Conservation (phyloP, 1,140 invertebrate species). For the Zophobas atratus region DNA sequence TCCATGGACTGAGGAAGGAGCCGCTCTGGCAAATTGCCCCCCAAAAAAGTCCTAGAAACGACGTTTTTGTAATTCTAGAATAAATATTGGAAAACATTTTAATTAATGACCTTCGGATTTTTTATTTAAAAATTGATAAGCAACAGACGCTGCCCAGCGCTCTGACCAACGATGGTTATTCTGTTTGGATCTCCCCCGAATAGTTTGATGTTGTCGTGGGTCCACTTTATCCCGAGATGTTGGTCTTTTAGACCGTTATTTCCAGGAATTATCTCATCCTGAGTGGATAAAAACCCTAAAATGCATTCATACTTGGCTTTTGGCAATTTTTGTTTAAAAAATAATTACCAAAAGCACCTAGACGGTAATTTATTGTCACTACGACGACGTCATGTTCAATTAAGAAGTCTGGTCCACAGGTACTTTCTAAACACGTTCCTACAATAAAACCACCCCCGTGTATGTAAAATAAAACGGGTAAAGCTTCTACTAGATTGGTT, state of each 20-base stretch:
- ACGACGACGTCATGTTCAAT: conserved; percentile 34
- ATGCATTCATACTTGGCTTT: not conserved
- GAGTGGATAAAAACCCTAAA: conserved; percentile 65
- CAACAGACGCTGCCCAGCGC: conserved; percentile 66
- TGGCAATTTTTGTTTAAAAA: not conserved
- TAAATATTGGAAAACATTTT: too few species aligned
- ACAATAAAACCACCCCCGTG: conserved; percentile 22
- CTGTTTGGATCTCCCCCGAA: conserved; percentile 67
- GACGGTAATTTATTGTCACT: conserved; percentile 28
- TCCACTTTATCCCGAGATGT: conserved; percentile 69
- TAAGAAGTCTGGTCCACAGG: conserved; percentile 27
- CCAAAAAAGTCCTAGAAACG: conserved; percentile 69
- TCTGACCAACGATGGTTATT: conserved; percentile 67
- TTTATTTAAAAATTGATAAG: conserved; percentile 63
- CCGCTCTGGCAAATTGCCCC: conserved; percentile 75
- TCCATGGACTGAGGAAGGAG: conserved; percentile 68
- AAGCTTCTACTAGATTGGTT: not conserved
- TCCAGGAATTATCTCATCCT: conserved; percentile 67
- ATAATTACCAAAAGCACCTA: conserved; percentile 22
- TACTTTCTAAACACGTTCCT: not conserved
- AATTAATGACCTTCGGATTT: conserved; percentile 67
- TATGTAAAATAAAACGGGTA: conserved; percentile 34
- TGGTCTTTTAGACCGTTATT: conserved; percentile 69
- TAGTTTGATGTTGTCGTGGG: conserved; percentile 65
- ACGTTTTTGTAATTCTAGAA: not conserved